These are phyloP conservation scores for Apeira syringaria DNA, from an alignment of 2,888 invertebrate species.

Conservation along the genomic window DNA sequence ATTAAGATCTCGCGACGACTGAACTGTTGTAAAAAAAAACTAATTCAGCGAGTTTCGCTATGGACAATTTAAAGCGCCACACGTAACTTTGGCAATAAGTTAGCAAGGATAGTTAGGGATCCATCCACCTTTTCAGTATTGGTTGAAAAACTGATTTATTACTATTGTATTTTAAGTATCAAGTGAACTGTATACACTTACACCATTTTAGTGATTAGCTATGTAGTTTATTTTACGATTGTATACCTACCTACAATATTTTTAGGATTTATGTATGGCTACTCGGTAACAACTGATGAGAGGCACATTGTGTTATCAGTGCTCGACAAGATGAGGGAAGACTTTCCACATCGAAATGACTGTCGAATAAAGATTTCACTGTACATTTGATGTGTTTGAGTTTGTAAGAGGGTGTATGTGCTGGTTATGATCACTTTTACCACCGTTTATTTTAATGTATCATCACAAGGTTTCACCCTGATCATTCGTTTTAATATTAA, in stretches of 20 bases:
- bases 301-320: conserved; percentile 14
- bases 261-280: conserved; percentile 26
- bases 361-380: conserved; percentile 2
- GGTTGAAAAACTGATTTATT: conserved; percentile 68
- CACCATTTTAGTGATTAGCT: conserved; percentile 71
- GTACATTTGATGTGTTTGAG: conserved; percentile 2
- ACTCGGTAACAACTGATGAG: no score
- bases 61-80: conserved; percentile 43
- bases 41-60: conserved; percentile 24
- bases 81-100: conserved; percentile 74
- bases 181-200: conserved; percentile 57
- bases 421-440: conserved; percentile 13
- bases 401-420: conserved; percentile 1
- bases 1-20: conserved; percentile 49
- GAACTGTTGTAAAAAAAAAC: conserved; percentile 43
- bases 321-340: conserved; percentile 7
- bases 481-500: conserved; percentile 43
- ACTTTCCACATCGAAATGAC: conserved; percentile 6
- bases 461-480: conserved; percentile 42
- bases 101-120: conserved; percentile 62
- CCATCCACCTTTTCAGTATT: conserved; percentile 78
- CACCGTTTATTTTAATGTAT: conserved; percentile 28
- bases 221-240: conserved; percentile 64
- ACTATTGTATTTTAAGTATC: conserved; percentile 63
- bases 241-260: conserved; percentile 28